Evolutionary conservation across 2,888 invertebrate genomes (phyloP), one percentile per base, ranked within the genome.

Genomic region (Drosophila putrida): DNA sequence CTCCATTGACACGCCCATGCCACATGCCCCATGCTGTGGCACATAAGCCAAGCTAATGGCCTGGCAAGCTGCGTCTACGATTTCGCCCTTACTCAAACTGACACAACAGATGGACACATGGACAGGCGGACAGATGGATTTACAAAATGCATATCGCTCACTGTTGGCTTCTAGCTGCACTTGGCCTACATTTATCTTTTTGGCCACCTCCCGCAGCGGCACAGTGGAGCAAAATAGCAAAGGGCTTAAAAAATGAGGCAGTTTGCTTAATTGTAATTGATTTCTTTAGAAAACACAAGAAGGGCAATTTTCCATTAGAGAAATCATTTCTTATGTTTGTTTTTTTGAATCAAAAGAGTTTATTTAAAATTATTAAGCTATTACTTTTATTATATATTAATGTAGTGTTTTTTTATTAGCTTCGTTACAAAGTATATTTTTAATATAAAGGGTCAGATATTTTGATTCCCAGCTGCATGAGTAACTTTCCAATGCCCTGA

Each of bases 141-240:
- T 11, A 54, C 38, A 41, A 55, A 77, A 55, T 73, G 76, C 80
- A 75, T 75, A 84, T 71, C 63, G 70, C 66, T 57, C 54, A 31
- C 43, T 65, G 83, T 69, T 68, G 20, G 20, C 20, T 20, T 20
- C 15, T 6, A 15, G 39, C 53, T 41, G 54, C 54, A 25, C 82
- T 84, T 82, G 82, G 89, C 89, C 88, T 63, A 82, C 84, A 89
- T 87, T 74, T 71, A 74, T 78, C 70, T 80, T 68, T 67, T 70
- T 66, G 81, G 60, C 62, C 74, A 57, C 47, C 66, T 54, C 63
- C 51, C 43, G 44, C 25, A 15, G 46, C 43, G 6, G 41, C 50
- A 73, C 68, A 35, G 66, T 82, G 82, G 68, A 20, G 25, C 57
- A 43, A 39, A 36, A 1, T 13, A 10, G 11, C 28, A 20, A 9